phyloP scores from a whole-genome alignment of 2,797 vertebrate genomes.

The Echeneis naucrates region DNA sequence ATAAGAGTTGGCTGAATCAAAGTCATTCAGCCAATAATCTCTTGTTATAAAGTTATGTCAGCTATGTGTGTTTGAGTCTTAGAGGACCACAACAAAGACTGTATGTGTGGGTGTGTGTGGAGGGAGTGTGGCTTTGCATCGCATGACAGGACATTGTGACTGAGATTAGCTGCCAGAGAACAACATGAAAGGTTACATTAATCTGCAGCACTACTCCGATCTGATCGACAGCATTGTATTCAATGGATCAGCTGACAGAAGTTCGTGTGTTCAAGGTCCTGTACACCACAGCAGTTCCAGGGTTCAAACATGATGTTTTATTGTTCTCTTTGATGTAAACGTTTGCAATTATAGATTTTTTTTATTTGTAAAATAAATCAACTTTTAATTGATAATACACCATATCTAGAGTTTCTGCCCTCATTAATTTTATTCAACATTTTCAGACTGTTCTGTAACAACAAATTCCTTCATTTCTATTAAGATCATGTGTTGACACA shows the following conservation, averaged over 20 bases:
- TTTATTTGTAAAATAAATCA: neutral
- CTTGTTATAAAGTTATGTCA: neutral
- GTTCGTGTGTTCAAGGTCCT: slow-evolving; percentile 18
- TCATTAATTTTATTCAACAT: neutral
- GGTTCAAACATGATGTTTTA: neutral
- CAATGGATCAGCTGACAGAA: slow-evolving; percentile 27
- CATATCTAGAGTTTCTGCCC: too few relatives aligned
- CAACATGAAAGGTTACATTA: slow-evolving; percentile 65
- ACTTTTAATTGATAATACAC: too few relatives aligned
- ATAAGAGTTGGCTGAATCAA: slow-evolving; percentile 12
- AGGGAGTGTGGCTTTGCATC: slow-evolving; percentile 30
- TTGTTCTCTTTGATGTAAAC: neutral
- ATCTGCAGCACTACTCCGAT: slow-evolving; percentile 38
- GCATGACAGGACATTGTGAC: slow-evolving; percentile 72
- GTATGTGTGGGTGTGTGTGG: neutral
- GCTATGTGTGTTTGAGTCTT: neutral
- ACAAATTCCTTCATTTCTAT: too few relatives aligned
- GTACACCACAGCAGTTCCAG: neutral
- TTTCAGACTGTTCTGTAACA: too few relatives aligned
- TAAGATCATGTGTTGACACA: too few relatives aligned
- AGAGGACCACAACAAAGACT: slow-evolving; percentile 19
- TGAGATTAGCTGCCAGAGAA: slow-evolving; percentile 63
- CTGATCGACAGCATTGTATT: slow-evolving; percentile 26
- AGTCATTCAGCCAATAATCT: neutral
- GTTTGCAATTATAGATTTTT: neutral